Conservation (phyloP, 2,888 invertebrate species). For the Eledona agricola region DNA sequence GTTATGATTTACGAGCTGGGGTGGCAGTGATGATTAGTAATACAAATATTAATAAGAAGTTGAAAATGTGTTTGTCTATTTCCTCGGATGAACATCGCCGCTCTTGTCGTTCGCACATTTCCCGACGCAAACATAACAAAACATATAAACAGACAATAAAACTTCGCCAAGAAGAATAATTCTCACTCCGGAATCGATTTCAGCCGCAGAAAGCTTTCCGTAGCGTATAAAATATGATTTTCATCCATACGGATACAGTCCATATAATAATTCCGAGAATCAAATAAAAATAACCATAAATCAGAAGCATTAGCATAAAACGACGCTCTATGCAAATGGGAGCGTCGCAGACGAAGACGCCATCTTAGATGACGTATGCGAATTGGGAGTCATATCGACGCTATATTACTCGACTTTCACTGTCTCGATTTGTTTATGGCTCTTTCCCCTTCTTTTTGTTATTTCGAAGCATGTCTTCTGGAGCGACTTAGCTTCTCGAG, state of each 20-base stretch:
- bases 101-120: slow-evolving; percentile 9
- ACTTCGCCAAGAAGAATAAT: slow-evolving; percentile 55
- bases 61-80: no score
- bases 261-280: slow-evolving; percentile 65
- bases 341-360: slow-evolving; percentile 48
- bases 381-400: slow-evolving; percentile 37
- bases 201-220: slow-evolving; percentile 53
- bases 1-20: no score
- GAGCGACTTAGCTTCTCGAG: slow-evolving; percentile 9
- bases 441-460: slow-evolving; percentile 11
- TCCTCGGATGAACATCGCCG: background rate
- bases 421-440: slow-evolving; percentile 22
- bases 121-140: slow-evolving; percentile 21
- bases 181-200: slow-evolving; percentile 57
- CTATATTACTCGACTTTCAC: slow-evolving; percentile 28
- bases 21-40: no score
- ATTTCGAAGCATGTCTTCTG: slow-evolving; percentile 16
- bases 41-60: no score
- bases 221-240: slow-evolving; percentile 63
- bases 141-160: slow-evolving; percentile 55
- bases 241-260: slow-evolving; percentile 65
- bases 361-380: slow-evolving; percentile 56
- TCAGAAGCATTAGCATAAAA: slow-evolving; percentile 62
- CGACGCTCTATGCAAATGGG: slow-evolving; percentile 61
- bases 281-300: slow-evolving; percentile 65